These are phyloP conservation scores for Enteromius paludinosus DNA, from an alignment of 2,797 vertebrate species.

Conservation along the genomic window DNA sequence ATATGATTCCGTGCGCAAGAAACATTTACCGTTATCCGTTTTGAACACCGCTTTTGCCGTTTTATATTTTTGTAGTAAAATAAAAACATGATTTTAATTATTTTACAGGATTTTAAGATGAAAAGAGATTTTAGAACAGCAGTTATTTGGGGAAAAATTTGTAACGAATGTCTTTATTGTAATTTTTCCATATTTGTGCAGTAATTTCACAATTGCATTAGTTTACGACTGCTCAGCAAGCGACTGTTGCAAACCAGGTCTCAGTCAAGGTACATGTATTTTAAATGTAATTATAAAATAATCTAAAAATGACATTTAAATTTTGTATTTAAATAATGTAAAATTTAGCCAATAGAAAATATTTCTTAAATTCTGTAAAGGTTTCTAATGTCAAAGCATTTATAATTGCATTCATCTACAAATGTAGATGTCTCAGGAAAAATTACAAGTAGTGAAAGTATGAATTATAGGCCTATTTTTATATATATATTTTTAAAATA, in stretches of 20 bases:
- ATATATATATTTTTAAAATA: background rate
- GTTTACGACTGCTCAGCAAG: background rate
- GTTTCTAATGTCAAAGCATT: background rate
- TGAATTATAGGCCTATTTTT: background rate
- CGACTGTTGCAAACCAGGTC: background rate
- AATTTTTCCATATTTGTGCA: background rate
- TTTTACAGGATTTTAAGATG: background rate
- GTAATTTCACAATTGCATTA: background rate
- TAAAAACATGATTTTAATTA: background rate
- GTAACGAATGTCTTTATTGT: background rate
- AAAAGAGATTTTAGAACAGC: background rate
- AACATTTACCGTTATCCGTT: background rate
- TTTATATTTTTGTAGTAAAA: background rate
- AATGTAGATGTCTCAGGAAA: background rate
- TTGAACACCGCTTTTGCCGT: background rate
- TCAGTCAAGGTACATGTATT: background rate
- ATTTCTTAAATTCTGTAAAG: background rate
- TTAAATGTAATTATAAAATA: background rate
- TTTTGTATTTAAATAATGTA: background rate
- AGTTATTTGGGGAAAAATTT: background rate
- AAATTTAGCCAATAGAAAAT: background rate
- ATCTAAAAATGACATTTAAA: no score
- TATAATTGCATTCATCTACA: background rate
- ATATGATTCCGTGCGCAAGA: background rate
- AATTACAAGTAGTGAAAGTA: background rate